A percentile compares a stretch with the other conserved stretches of the same genome.
phyloP scores from a whole-genome alignment of 2,797 vertebrate species.

The Austrolebias charrua region DNA sequence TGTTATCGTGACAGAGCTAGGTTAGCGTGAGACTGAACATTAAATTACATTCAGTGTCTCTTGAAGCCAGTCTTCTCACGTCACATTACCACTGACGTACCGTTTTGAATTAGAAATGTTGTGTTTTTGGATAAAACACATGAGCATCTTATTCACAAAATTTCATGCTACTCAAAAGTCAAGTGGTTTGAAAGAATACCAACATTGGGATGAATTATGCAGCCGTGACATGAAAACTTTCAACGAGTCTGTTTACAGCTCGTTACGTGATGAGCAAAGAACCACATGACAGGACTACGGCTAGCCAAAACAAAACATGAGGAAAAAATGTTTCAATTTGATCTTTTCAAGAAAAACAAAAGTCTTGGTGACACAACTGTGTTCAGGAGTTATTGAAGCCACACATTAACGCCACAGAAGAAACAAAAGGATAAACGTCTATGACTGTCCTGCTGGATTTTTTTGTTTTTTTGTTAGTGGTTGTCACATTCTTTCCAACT shows the following conservation, averaged over 20 bases:
- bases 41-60: no score
- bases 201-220: constrained; percentile 1
- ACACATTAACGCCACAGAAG: constrained; percentile 67
- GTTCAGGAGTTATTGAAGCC: constrained; percentile 71
- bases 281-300: constrained; percentile 53
- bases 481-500: constrained; percentile 56
- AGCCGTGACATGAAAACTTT: constrained; percentile 28
- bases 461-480: constrained; percentile 67
- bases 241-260: constrained; percentile 47
- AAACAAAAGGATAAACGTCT: constrained; percentile 57
- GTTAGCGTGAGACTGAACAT: no score
- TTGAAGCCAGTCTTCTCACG: neutral
- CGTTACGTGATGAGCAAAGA: constrained; percentile 48
- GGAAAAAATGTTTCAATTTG: constrained; percentile 65
- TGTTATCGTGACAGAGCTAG: no score
- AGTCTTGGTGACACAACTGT: constrained; percentile 69
- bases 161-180: neutral
- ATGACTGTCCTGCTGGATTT: constrained; percentile 31
- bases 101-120: neutral
- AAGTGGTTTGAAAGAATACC: constrained; percentile 10
- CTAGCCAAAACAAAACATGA: constrained; percentile 52
- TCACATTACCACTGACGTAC: neutral
- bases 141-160: no score
- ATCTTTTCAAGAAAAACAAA: constrained; percentile 68
- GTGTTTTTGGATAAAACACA: neutral